Conservation (phyloP, 1,140 invertebrate species). For the Drosophila serrata region DNA sequence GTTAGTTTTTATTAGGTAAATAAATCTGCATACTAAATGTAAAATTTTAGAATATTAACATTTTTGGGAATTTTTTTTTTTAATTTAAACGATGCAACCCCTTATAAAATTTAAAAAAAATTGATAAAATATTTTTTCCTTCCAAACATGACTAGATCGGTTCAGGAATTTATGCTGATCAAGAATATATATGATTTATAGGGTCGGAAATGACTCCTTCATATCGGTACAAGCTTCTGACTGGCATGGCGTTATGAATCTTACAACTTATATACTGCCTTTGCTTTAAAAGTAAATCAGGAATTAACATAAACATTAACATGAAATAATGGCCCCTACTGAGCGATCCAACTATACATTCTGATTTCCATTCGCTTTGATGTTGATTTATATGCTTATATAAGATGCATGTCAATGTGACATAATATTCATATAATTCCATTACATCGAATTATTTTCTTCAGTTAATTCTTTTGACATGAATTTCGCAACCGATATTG, state of each 20-base stretch:
- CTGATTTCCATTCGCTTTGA: neutral
- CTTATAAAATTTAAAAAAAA: too few relatives aligned
- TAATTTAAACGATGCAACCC: too few relatives aligned
- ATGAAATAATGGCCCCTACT: slow-evolving; percentile 6
- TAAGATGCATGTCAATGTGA: slow-evolving; percentile 21
- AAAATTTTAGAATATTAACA: too few relatives aligned
- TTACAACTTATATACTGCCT: neutral
- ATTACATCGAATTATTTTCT: slow-evolving; percentile 7
- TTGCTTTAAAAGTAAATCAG: neutral
- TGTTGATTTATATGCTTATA: slow-evolving; percentile 10
- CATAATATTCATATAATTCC: slow-evolving; percentile 22
- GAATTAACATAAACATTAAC: neutral
- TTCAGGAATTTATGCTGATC: too few relatives aligned
- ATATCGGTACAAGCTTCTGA: too few relatives aligned
- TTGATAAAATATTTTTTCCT: too few relatives aligned
- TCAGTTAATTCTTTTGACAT: neutral
- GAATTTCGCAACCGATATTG: slow-evolving; percentile 13
- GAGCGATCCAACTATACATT: slow-evolving; percentile 2
- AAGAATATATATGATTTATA: too few relatives aligned
- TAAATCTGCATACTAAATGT: too few relatives aligned
- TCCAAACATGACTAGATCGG: too few relatives aligned
- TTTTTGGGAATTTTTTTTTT: too few relatives aligned
- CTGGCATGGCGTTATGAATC: neutral
- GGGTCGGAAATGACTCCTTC: too few relatives aligned
- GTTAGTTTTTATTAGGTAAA: too few relatives aligned